These are phyloP conservation scores for Bombyx huttoni DNA, from an alignment of 2,888 invertebrate genomes.

Conservation along the genomic window DNA sequence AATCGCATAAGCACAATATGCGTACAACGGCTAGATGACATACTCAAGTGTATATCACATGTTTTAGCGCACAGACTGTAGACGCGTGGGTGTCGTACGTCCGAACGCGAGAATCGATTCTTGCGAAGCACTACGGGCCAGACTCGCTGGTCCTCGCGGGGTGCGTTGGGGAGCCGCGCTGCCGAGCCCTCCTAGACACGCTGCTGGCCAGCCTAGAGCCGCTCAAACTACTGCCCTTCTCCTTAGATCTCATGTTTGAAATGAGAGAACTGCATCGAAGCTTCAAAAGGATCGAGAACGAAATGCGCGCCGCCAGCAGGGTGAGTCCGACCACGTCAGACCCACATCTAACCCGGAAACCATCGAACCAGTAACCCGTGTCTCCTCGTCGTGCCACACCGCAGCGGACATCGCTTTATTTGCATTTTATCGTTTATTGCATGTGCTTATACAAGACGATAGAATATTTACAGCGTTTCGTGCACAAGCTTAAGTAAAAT, in stretches of 20 bases:
- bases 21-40: too few relatives aligned
- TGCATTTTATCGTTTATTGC: slow-evolving; percentile 70
- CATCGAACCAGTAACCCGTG: slow-evolving; percentile 16
- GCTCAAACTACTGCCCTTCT: slow-evolving; percentile 83
- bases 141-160: slow-evolving; percentile 81
- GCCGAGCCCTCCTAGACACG: slow-evolving; percentile 78
- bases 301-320: slow-evolving; percentile 66
- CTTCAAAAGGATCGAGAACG: slow-evolving; percentile 77
- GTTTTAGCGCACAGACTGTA: slow-evolving; percentile 80
- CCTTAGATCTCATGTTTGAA: slow-evolving; percentile 85
- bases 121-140: slow-evolving; percentile 84
- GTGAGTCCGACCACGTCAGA: slow-evolving; percentile 26
- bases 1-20: too few relatives aligned
- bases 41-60: background rate
- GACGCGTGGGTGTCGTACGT: slow-evolving; percentile 93
- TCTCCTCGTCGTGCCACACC: slow-evolving; percentile 24
- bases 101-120: slow-evolving; percentile 84
- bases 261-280: slow-evolving; percentile 82
- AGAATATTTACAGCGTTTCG: slow-evolving; percentile 41
- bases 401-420: slow-evolving; percentile 60
- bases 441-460: slow-evolving; percentile 51
- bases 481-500: slow-evolving; percentile 71
- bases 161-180: slow-evolving; percentile 67
- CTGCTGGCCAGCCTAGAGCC: slow-evolving; percentile 85
- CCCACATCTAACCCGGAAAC: background rate